Conservation (phyloP, 2,113 vertebrate genomes). For the Chaetodon auriga region DNA sequence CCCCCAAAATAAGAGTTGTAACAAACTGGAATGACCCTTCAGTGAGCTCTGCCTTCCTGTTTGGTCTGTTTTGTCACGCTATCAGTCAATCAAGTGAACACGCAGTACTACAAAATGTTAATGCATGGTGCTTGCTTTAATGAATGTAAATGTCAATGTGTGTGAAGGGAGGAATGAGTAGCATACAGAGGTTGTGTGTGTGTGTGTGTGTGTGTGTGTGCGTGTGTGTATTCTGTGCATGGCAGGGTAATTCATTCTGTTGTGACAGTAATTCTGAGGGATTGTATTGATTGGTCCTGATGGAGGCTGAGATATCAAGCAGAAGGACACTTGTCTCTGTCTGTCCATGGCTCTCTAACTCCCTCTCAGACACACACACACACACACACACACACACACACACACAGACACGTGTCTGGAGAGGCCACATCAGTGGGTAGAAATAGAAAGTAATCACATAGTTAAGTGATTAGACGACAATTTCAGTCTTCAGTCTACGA, state of each 20-base stretch:
- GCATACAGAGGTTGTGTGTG: slow-evolving; percentile 8
- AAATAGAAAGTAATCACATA: slow-evolving; percentile 58
- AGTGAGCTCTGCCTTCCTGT: slow-evolving; percentile 14
- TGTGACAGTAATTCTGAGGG: slow-evolving; percentile 73
- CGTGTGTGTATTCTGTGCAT: slow-evolving; percentile 30
- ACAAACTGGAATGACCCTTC: background rate
- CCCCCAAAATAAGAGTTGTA: background rate
- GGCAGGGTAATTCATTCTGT: slow-evolving; percentile 65
- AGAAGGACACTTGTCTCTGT: slow-evolving; percentile 72
- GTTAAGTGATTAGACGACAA: slow-evolving; percentile 58
- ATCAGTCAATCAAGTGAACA: slow-evolving; percentile 54
- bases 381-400: slow-evolving; percentile 20
- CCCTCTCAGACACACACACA: slow-evolving; percentile 29
- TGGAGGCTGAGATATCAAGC: slow-evolving; percentile 66
- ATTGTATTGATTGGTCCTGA: slow-evolving; percentile 75
- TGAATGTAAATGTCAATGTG: slow-evolving; percentile 24
- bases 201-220: slow-evolving; percentile 27
- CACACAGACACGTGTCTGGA: slow-evolving; percentile 10
- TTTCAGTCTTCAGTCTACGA: slow-evolving; percentile 14
- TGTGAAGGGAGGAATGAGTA: slow-evolving; percentile 9
- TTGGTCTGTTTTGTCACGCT: slow-evolving; percentile 45
- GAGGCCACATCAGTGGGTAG: slow-evolving; percentile 33
- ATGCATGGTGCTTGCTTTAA: slow-evolving; percentile 19
- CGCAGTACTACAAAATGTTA: background rate
- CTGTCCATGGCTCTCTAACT: slow-evolving; percentile 18